phyloP scores from a whole-genome alignment of 2,888 invertebrate species.

The Ashinkailepas kermadecensis region DNA sequence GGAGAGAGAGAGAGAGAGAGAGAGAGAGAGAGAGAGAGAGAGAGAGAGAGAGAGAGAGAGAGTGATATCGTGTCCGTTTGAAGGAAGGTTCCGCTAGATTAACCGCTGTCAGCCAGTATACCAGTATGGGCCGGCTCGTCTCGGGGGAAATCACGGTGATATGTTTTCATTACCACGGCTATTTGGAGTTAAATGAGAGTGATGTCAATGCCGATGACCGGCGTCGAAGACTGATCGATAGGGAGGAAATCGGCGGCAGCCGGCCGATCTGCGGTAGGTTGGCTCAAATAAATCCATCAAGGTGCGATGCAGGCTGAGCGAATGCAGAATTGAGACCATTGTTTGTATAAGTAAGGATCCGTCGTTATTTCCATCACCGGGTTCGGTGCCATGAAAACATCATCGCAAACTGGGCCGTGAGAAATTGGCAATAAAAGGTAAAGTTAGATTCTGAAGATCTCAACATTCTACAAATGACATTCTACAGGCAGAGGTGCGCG shows the following conservation, averaged over 20 bases:
- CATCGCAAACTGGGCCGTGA: too few relatives aligned
- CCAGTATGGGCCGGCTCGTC: neutral
- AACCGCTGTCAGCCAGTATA: too few relatives aligned
- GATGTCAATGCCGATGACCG: neutral
- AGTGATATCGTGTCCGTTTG: neutral
- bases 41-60: neutral
- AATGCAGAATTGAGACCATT: too few relatives aligned
- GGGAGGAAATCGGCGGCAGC: neutral
- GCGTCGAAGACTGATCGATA: neutral
- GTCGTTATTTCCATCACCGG: too few relatives aligned
- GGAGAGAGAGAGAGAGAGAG: neutral
- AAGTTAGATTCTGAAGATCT: too few relatives aligned
- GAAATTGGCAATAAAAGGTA: too few relatives aligned
- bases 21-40: slow-evolving; percentile 2
- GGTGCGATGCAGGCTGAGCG: neutral
- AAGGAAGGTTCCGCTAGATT: neutral
- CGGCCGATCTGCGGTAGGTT: neutral
- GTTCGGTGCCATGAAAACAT: too few relatives aligned
- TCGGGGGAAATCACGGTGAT: neutral
- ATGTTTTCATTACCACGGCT: neutral
- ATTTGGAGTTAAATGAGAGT: slow-evolving; percentile 10
- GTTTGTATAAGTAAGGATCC: too few relatives aligned
- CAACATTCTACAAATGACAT: too few relatives aligned
- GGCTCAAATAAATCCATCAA: neutral
- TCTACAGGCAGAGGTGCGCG: too few relatives aligned